Conservation (phyloP, 1,140 invertebrate species). For the Chymomyza costata region DNA sequence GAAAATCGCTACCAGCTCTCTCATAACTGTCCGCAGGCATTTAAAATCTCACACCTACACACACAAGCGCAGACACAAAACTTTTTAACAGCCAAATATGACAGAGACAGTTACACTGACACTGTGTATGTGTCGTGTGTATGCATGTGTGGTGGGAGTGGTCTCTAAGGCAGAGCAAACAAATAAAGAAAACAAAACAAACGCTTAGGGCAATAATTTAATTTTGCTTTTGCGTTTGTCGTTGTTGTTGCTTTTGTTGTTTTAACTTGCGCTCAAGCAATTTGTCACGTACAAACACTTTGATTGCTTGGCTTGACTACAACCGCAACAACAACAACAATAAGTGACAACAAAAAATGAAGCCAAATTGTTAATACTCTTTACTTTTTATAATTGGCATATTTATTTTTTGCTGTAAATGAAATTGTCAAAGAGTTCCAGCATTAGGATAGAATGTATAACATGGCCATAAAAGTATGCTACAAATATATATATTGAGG, state of each 20-base stretch:
- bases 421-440: too few relatives aligned
- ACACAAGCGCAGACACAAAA: slow-evolving; percentile 56
- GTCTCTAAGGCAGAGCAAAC: background rate
- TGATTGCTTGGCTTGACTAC: slow-evolving; percentile 50
- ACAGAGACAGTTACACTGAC: background rate
- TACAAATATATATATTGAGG: too few relatives aligned
- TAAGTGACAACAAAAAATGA: background rate
- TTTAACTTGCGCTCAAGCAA: slow-evolving; percentile 67
- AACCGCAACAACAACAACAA: slow-evolving; percentile 18
- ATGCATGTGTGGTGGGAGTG: background rate
- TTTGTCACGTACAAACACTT: slow-evolving; percentile 73
- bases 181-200: slow-evolving; percentile 21
- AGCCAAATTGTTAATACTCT: too few relatives aligned
- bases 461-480: too few relatives aligned
- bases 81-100: slow-evolving; percentile 34
- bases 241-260: slow-evolving; percentile 18
- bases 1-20: slow-evolving; percentile 34
- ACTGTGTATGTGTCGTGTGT: background rate
- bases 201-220: slow-evolving; percentile 58
- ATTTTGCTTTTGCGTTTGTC: slow-evolving; percentile 36
- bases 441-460: too few relatives aligned
- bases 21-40: slow-evolving; percentile 58
- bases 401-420: too few relatives aligned
- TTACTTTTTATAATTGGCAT: too few relatives aligned
- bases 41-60: slow-evolving; percentile 65